phyloP scores from a whole-genome alignment of 2,797 vertebrate genomes.

The Notolabrus celidotus region DNA sequence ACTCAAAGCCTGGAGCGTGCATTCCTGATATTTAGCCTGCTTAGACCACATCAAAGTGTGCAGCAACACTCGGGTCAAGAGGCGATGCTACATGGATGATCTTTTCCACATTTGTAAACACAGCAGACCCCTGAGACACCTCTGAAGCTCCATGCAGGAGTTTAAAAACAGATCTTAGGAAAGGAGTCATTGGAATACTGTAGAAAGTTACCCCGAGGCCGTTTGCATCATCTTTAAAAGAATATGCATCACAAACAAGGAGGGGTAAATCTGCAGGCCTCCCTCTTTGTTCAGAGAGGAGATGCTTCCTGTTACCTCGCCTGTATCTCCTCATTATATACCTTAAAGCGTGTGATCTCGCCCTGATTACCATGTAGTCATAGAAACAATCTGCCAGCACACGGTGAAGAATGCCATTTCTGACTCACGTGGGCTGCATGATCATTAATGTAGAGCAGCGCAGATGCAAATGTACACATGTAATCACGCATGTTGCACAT shows the following conservation, averaged over 20 bases:
- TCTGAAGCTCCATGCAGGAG: conserved; percentile 15
- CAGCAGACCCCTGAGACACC: conserved; percentile 14
- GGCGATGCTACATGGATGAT: conserved; percentile 5
- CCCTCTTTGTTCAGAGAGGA: neutral
- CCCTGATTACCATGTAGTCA: conserved; percentile 64
- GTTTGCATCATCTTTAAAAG: conserved; percentile 21
- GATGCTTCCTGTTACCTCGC: conserved; percentile 2
- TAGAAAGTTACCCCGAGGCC: conserved; percentile 8
- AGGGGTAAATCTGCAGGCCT: conserved; percentile 11
- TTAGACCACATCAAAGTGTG: neutral
- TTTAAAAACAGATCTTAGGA: conserved; percentile 21
- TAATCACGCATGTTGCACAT: conserved; percentile 15
- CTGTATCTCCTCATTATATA: conserved; percentile 6
- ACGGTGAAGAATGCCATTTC: conserved; percentile 20
- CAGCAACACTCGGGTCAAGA: neutral
- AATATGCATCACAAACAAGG: conserved; percentile 24
- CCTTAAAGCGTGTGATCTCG: conserved; percentile 24
- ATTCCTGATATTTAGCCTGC: neutral
- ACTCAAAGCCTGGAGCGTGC: neutral
- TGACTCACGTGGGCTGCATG: conserved; percentile 17
- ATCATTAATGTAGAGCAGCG: conserved; percentile 39
- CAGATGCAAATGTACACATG: conserved; percentile 19
- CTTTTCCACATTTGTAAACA: conserved; percentile 20
- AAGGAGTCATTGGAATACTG: conserved; percentile 21
- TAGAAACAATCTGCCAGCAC: conserved; percentile 57